phyloP scores from a whole-genome alignment of 2,888 invertebrate genomes.

The Idaea biselata region DNA sequence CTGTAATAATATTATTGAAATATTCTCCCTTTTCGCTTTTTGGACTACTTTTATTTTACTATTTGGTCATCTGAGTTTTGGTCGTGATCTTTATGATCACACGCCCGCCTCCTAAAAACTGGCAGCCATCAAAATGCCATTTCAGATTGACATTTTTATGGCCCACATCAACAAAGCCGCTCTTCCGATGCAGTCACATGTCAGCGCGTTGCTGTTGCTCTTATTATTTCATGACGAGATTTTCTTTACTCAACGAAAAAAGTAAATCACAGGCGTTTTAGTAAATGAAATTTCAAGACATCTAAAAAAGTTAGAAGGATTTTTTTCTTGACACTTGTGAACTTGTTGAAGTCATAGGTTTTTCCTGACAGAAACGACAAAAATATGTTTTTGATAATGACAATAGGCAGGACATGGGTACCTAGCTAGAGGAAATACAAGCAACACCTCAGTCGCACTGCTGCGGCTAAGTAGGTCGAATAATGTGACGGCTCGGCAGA shows the following conservation, averaged over 20 bases:
- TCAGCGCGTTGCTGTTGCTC: neutral
- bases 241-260: neutral
- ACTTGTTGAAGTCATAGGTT: constrained; percentile 4
- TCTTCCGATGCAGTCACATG: neutral
- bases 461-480: constrained; percentile 75
- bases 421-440: constrained; percentile 14
- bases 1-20: neutral
- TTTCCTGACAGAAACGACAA: constrained; percentile 13
- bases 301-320: too few species aligned
- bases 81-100: neutral
- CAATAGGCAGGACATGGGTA: constrained; percentile 52
- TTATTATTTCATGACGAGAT: neutral
- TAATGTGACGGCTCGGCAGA: constrained; percentile 68
- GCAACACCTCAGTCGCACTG: constrained; percentile 62
- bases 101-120: neutral
- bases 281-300: neutral
- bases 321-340: neutral
- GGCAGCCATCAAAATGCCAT: neutral
- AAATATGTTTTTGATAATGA: constrained; percentile 39
- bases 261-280: neutral
- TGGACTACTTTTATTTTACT: neutral
- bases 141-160: neutral
- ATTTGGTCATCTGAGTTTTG: neutral
- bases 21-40: neutral
- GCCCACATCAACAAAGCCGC: neutral